Evolutionary conservation across 2,113 vertebrate species (phyloP).

Genomic region (Pangasianodon gigas): DNA sequence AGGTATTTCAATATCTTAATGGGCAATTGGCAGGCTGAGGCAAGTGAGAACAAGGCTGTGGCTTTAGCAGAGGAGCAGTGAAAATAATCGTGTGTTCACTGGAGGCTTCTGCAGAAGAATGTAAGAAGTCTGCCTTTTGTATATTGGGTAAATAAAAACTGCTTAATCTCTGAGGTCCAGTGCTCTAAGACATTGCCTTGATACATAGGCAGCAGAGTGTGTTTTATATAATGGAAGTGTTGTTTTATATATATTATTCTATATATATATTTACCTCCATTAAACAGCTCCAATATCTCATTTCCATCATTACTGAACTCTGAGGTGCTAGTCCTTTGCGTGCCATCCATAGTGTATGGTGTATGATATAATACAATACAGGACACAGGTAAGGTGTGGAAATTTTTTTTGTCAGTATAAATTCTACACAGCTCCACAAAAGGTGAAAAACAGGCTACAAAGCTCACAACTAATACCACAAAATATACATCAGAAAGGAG

Average conservation of each 20-base stretch:
- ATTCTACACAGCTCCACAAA: conserved; percentile 73
- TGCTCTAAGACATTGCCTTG: not conserved
- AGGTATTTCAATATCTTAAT: conserved; percentile 72
- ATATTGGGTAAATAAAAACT: not conserved
- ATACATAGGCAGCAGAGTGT: not conserved
- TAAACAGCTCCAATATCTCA: not conserved
- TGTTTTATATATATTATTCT: too few relatives aligned
- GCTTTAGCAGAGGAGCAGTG: not conserved
- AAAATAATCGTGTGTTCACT: not conserved
- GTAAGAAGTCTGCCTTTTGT: not conserved
- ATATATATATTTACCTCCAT: not conserved
- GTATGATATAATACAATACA: conserved; percentile 51
- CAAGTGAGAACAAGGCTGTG: conserved; percentile 1
- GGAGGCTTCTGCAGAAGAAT: not conserved
- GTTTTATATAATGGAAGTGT: not conserved
- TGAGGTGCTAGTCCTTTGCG: not conserved
- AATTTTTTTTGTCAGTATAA: conserved; percentile 67
- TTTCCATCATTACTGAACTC: not conserved
- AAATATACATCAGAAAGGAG: conserved; percentile 73
- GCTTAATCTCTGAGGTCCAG: not conserved
- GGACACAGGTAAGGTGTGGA: conserved; percentile 50
- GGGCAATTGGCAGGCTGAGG: conserved; percentile 50
- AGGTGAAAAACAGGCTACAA: conserved; percentile 69
- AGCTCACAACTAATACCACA: conserved; percentile 75
- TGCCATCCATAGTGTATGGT: not conserved